Evolutionary conservation across 2,888 invertebrate species (phyloP), one percentile per base, ranked within the genome.

Genomic region (Stenolophus ochropezus): DNA sequence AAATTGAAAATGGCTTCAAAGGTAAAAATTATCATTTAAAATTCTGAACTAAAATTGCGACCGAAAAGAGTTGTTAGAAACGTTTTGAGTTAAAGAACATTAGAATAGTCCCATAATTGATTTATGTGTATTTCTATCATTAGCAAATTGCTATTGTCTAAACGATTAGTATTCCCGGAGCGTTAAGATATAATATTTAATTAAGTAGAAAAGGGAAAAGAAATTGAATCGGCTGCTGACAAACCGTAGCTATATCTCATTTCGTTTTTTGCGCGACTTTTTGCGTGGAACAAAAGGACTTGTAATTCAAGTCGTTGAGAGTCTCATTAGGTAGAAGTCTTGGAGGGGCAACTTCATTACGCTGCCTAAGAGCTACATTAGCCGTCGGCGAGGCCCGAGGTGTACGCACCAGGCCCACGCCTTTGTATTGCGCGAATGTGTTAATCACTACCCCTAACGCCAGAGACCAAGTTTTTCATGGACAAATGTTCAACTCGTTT

Each of bases 221-320:
- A 76, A 65, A 77, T 65, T 61, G 77, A 65, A 65, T 77, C 49
- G 77, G 42, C 61, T 42, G 47, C 61, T 77, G 77, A 77, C 77
- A 65, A 49, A 77, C 18, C 77, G 77, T 49, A 42, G 77, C 77
- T 61, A 77, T 77, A 77, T 77, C 77, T 77, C 77, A 61, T 77
- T 77, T 77, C 20, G 77, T 49, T 77, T 77, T 65, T 77, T 77
- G 77, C 65, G 77, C 23, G 53, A 75, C 75, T 75, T 75, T 75
- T 75, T 75, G 53, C 75, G 75, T 78, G 49, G 51, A 80, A 73
- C 80, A 80, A 80, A 80, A 80, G 80, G 80, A 47, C 73, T 73
- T 80, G 80, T 80, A 73, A 80, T 80, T 80, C 80, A 80, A 80
- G 80, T 80, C 80, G 80, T 80, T 80, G 80, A 56, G 73, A 80